Percentiles rank a stretch among this genome's conserved stretches.
Conservation (phyloP, 2,888 invertebrate species). For the Platycnemis pennipes region DNA sequence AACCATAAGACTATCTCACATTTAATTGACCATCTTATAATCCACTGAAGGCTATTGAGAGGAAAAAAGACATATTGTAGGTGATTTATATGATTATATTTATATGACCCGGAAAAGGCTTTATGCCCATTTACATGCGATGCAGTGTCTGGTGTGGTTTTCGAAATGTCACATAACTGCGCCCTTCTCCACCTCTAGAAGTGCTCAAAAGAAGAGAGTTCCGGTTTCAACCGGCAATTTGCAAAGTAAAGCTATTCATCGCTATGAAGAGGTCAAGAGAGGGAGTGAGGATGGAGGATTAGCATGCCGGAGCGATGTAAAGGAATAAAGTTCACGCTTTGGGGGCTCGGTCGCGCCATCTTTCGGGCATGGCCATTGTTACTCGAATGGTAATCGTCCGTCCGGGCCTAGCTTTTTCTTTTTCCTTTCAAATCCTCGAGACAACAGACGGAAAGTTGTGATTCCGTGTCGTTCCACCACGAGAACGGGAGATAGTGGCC, state of each 20-base stretch:
- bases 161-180: not conserved
- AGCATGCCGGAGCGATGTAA: not conserved
- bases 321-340: not conserved
- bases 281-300: not conserved
- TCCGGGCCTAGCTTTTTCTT: not conserved
- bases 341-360: not conserved
- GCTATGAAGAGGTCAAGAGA: not conserved
- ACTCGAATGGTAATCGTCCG: not conserved
- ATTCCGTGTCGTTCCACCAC: not conserved
- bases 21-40: too few relatives aligned
- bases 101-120: too few relatives aligned
- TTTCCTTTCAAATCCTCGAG: not conserved
- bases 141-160: not conserved
- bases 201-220: not conserved
- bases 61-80: too few relatives aligned
- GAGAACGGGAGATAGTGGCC: not conserved
- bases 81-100: too few relatives aligned
- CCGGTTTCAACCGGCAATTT: not conserved
- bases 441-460: not conserved
- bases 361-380: not conserved
- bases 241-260: not conserved
- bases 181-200: too few relatives aligned
- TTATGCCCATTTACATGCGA: not conserved
- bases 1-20: too few relatives aligned
- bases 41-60: too few relatives aligned